A percentile compares a stretch with the other conserved stretches of the same genome.
phyloP scores from a whole-genome alignment of 2,113 vertebrate species.

The Chauna torquata region DNA sequence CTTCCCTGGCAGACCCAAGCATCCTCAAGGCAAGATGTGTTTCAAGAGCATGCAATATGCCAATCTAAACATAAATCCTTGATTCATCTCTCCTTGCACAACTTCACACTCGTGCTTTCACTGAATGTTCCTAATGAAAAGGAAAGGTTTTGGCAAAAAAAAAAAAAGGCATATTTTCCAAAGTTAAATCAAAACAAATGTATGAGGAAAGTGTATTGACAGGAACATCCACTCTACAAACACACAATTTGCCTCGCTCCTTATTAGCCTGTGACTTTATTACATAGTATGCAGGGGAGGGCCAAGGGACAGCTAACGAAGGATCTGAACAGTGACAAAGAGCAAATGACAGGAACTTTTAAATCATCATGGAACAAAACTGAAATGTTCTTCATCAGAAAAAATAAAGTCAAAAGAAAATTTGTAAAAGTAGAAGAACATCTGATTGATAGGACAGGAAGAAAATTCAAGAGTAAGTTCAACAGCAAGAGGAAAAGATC shows the following conservation, averaged over 20 bases:
- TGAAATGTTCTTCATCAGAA: neutral
- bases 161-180: neutral
- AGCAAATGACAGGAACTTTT: neutral
- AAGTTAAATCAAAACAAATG: neutral
- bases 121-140: neutral
- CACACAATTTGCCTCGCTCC: neutral
- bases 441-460: neutral
- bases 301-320: neutral
- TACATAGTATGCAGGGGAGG: neutral
- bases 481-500: neutral
- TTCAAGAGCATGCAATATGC: neutral
- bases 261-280: rapidly evolving
- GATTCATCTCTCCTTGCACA: neutral
- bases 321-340: neutral
- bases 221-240: neutral
- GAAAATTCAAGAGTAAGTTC: neutral
- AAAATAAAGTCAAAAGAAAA: neutral
- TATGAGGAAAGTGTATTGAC: neutral
- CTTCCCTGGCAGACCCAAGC: neutral
- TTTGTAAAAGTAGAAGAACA: neutral
- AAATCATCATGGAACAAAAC: neutral
- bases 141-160: rapidly evolving
- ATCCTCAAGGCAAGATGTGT: neutral
- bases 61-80: constrained; percentile 4
- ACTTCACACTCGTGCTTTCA: neutral